Percentiles rank a stretch among this genome's conserved stretches.
These are phyloP conservation scores for Podarcis cretensis DNA, from an alignment of 2,113 vertebrate species.

Conservation along the genomic window DNA sequence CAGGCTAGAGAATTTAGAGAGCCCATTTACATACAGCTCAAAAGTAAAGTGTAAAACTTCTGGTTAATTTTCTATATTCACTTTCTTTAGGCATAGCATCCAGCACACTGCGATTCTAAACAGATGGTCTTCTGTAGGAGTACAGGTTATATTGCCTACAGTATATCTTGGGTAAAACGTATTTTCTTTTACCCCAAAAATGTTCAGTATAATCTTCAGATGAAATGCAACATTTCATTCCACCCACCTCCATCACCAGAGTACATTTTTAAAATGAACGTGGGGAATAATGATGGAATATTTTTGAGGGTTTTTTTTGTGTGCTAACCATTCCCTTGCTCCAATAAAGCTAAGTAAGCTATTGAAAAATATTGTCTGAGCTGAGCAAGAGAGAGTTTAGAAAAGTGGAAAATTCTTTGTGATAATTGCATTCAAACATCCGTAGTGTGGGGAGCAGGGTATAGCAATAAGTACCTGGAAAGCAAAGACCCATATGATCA, in stretches of 20 bases:
- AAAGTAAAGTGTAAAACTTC: neutral
- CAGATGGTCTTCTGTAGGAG: neutral
- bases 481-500: neutral
- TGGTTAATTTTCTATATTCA: neutral
- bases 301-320: constrained; percentile 29
- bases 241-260: neutral
- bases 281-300: constrained; percentile 47
- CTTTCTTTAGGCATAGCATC: neutral
- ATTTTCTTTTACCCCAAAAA: neutral
- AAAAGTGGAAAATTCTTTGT: constrained; percentile 28
- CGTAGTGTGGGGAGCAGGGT: constrained; percentile 1
- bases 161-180: neutral
- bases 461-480: neutral
- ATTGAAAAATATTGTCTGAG: constrained; percentile 38
- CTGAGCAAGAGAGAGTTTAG: constrained; percentile 43
- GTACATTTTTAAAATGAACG: constrained; percentile 2
- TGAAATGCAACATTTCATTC: neutral
- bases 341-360: constrained; percentile 42
- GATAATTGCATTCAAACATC: constrained; percentile 35
- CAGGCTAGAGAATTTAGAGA: no score
- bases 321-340: constrained; percentile 29
- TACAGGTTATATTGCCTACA: neutral
- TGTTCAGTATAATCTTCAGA: neutral
- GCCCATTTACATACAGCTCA: neutral
- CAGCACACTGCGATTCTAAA: neutral